Conservation (phyloP, 2,888 invertebrate genomes). For the Chrysomela aeneicollis region DNA sequence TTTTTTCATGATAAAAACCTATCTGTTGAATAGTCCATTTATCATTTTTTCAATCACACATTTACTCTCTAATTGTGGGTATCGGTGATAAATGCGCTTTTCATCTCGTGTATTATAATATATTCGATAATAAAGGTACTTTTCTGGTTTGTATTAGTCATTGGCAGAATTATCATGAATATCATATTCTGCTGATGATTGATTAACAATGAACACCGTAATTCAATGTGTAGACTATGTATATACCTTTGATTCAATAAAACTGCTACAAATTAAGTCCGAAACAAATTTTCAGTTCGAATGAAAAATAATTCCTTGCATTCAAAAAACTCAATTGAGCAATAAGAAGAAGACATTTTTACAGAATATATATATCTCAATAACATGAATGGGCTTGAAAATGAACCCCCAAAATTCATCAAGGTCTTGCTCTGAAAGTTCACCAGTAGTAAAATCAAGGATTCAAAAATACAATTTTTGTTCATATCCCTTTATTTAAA, state of each 20-base stretch:
- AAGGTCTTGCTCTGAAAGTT: too few species aligned
- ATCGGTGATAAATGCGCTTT: conserved; percentile 39
- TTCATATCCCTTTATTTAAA: too few species aligned
- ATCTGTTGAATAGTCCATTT: conserved; percentile 32
- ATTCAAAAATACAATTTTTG: not conserved
- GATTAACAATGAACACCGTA: conserved; percentile 36
- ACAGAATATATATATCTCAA: not conserved
- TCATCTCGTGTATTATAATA: conserved; percentile 54
- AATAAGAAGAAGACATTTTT: too few species aligned
- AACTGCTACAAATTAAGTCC: not conserved
- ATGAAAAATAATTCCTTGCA: not conserved
- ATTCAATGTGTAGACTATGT: conserved; percentile 46
- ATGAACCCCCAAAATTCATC: too few species aligned
- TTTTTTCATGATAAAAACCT: conserved; percentile 45
- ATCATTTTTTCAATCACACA: conserved; percentile 25
- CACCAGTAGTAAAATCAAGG: too few species aligned
- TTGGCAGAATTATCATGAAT: conserved; percentile 21
- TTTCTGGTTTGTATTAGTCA: conserved; percentile 21
- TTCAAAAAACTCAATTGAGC: not conserved
- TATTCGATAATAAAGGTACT: conserved; percentile 47
- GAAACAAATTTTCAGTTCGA: not conserved
- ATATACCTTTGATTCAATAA: conserved; percentile 36
- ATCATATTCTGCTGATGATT: conserved; percentile 32
- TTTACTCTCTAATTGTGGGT: conserved; percentile 36
- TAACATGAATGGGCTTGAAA: conserved; percentile 30